Evolutionary conservation across 2,888 invertebrate species (phyloP), one percentile per base, ranked within the genome.

Genomic region (Hesperia comma): DNA sequence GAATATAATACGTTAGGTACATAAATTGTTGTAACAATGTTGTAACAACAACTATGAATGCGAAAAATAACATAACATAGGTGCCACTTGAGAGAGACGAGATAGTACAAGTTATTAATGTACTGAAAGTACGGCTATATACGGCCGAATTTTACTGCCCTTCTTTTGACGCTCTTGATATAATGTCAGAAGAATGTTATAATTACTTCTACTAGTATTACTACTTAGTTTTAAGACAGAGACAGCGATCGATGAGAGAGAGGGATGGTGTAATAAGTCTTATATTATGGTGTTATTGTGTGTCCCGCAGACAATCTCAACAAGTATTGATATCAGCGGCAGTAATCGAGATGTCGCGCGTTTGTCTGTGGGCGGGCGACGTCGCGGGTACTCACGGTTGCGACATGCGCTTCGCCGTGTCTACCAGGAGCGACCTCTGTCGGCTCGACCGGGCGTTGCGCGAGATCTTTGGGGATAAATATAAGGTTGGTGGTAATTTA

Each of bases 401-500:
- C 40, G 71, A 74, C 61, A 70, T 86, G 32, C 75, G 63, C 0
- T 67, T 78, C 0, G 70, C 72, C 0, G 46, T 87, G 41, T 76
- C 79, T 61, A 75, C 82, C 5, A 68, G 69, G 5, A 70, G 73
- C 14, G 74, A 85, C 46, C 8, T 81, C 32, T 63, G 12, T 0
- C 72, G 70, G 8, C 66, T 89, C 0, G 78, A 88, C 33, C 49
- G 6, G 0, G 81, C 82, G 0, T 68, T 89, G 32, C 72, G 78
- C 7, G 69, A 1, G 0, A 71, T 80, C 0, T 87, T 85, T 54
- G 71, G 69, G 5, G 74, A 77, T 15, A 87, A 87, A 70, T 88
- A 86, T 74, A 76, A 82, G 77, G 75, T 75, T 61, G 26, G 19
- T 51, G n/a, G 26, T 26, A 0, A n/a, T n/a, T n/a, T n/a, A n/a